Percentiles rank a stretch among this genome's conserved stretches.
Conservation (phyloP, 2,113 vertebrate genomes). For the Dasyurus viverrinus region DNA sequence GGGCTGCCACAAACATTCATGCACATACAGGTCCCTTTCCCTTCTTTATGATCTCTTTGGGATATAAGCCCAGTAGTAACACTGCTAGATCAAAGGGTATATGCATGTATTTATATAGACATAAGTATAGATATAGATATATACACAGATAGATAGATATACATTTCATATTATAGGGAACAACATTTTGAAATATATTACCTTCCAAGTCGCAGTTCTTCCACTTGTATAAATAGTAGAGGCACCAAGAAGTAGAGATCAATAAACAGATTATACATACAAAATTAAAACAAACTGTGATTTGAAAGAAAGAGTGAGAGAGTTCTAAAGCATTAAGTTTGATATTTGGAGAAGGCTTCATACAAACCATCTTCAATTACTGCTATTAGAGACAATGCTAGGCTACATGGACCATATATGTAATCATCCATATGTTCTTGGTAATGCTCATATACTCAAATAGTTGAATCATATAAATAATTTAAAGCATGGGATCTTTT, state of each 20-base stretch:
- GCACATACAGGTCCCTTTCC: too few relatives aligned
- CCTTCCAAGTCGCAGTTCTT: conserved; percentile 35
- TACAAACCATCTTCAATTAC: conserved; percentile 21
- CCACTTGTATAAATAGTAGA: not conserved
- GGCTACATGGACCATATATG: not conserved
- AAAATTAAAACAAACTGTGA: conserved; percentile 54
- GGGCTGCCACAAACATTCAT: too few relatives aligned
- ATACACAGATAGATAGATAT: too few relatives aligned
- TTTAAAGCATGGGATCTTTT: not conserved
- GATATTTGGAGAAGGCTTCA: conserved; percentile 49
- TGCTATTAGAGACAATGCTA: not conserved
- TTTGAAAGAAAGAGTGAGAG: not conserved
- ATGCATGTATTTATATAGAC: too few relatives aligned
- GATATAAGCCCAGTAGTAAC: too few relatives aligned
- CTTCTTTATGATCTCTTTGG: too few relatives aligned
- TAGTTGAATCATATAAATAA: not conserved
- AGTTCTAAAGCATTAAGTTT: conserved; percentile 35
- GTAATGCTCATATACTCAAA: not conserved
- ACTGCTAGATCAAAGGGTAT: too few relatives aligned
- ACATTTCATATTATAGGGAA: not conserved
- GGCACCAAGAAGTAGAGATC: not conserved
- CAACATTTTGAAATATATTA: not conserved
- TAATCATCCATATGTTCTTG: not conserved
- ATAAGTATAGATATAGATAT: too few relatives aligned
- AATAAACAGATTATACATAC: conserved; percentile 24